Base-by-base conservation (phyloP, 1,140 invertebrate genomes). In the Lineus longissimus region DNA sequence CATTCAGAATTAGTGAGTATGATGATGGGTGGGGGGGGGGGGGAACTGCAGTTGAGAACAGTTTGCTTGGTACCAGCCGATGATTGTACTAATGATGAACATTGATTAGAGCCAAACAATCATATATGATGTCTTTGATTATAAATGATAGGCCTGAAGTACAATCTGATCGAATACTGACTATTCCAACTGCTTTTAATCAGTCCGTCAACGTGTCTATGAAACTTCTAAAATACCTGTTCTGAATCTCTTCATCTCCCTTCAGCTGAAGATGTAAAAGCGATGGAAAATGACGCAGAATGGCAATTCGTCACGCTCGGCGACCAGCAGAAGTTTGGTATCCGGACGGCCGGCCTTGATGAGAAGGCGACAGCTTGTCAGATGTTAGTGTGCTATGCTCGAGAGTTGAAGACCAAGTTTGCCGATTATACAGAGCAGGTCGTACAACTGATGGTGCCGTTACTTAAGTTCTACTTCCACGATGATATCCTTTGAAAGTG, bases 391-490 rank as follows among this genome's bases (percentile, higher is more conserved):
- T 98, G 96, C 80, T 99, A 98, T 79, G 97, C 97, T 0, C 86
- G 94, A 27, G 96, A 99, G 82, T 83, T 99, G 23, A 98, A 98
- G 81, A 94, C 97, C 74, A 93, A 90, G 1, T 99, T 99, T 81
- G 91, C 91, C 13, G 89, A 90, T 68, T 99, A 98, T 76, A 90
- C 93, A 1, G 94, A 98, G 77, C 89, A 96, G 76, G 93, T 95
- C 15, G 92, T 97, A 0, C 90, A 91, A 74, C 85, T 98, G 47
- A 97, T 83, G 78, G 89, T 98, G 33, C 95, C 95, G 0, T 89
- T 98, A 86, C 85, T 99, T 7, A 98, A 97, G 80, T 99, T 99
- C 75, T 97, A 98, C 81, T 99, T 99, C 84, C 95, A 99, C 74
- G 97, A 99, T 84, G 93, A 82, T 81, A 81, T 80, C 73, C 76